These are phyloP conservation scores for Ibidorhyncha struthersii DNA, from an alignment of 2,113 vertebrate species.

Conservation along the genomic window DNA sequence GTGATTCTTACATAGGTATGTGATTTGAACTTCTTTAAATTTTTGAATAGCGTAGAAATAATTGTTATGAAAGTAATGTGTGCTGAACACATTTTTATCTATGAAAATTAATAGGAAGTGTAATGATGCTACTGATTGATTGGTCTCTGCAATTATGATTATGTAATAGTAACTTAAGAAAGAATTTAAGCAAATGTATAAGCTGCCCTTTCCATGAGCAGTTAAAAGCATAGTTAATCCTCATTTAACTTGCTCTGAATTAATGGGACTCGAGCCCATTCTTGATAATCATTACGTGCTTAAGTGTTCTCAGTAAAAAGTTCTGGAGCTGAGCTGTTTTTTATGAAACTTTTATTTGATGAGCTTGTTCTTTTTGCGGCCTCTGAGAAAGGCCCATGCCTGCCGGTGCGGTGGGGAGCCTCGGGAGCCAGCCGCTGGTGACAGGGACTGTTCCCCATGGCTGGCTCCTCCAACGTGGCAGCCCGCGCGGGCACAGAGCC, in stretches of 20 bases:
- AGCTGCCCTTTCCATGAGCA: not conserved
- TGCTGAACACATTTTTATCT: not conserved
- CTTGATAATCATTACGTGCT: not conserved
- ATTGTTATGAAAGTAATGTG: not conserved
- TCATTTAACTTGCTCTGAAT: not conserved
- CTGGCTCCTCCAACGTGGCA: not conserved
- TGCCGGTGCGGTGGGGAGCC: not conserved
- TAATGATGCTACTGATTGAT: not conserved
- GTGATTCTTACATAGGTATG: not conserved
- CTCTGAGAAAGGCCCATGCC: not conserved
- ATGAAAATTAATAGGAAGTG: not conserved
- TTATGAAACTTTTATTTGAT: not conserved
- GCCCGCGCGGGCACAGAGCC: not conserved
- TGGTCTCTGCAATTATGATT: not conserved
- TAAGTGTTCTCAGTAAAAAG: not conserved
- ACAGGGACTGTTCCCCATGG: not conserved
- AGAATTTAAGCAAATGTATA: not conserved
- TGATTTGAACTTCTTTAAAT: not conserved
- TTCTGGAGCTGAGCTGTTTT: not conserved
- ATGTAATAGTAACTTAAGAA: not conserved
- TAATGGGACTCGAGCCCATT: not conserved
- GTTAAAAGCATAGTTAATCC: not conserved
- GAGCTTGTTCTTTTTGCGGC: not conserved
- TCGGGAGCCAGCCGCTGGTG: not conserved
- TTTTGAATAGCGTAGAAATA: not conserved